Evolutionary conservation across 2,888 invertebrate species (phyloP), one percentile per base, ranked within the genome.

Genomic region (Operophtera brumata): DNA sequence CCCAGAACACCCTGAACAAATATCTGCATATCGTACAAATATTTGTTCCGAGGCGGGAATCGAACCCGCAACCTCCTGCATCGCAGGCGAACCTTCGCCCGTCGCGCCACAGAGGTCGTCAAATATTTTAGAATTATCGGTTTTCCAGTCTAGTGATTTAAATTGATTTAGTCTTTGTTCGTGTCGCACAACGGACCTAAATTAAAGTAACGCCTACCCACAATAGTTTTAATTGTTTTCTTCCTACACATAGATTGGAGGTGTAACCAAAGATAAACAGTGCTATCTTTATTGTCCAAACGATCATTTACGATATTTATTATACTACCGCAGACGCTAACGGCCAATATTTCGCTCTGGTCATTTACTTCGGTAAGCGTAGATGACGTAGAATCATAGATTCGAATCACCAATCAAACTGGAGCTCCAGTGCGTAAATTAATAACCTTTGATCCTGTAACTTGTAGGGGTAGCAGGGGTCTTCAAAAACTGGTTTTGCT

Each of bases 221-320:
- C 12, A 47, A 43, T 30, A 1, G 1, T n/a, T 37, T 52, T 57
- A 57, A 59, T 58, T 47, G 57, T 55, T 54, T 53, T 60, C 58
- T 50, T 51, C 61, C 61, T 59, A 62, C 61, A 61, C 47, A 40
- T 41, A 55, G 49, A 57, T 41, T 51, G 30, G 46, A 52, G 57
- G 59, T 54, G 54, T 62, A 64, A 48, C 57, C 52, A 61, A 59
- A 57, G 59, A 64, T 67, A 65, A 59, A 63, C 60, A 63, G 64
- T 60, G 58, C 66, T 64, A 71, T 68, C 69, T 67, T 68, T 67
- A 70, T 67, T 65, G 64, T 71, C 57, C 59, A 65, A 67, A 68
- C 67, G 65, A 69, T 73, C 70, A 75, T 72, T 73, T 72, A 76
- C 69, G 71, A 70, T 67, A 69, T 69, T 66, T 71, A 74, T 71